phyloP scores from a whole-genome alignment of 2,888 invertebrate genomes.

The Rosalia funebris region DNA sequence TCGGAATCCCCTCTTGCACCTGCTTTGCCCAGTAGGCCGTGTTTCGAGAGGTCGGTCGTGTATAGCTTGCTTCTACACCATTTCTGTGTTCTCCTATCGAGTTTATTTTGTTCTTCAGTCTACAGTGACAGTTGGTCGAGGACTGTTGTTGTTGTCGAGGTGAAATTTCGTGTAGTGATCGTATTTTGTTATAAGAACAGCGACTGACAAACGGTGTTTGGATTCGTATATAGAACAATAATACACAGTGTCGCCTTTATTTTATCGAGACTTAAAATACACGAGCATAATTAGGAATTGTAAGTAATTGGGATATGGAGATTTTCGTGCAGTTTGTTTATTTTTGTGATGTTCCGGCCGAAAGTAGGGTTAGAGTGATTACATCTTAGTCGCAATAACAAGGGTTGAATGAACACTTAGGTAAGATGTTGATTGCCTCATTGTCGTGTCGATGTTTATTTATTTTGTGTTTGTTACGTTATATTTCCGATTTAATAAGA shows the following conservation, averaged over 20 bases:
- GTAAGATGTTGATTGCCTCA: neutral
- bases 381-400: neutral
- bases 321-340: conserved; percentile 9
- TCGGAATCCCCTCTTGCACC: conserved; percentile 28
- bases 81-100: conserved; percentile 24
- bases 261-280: conserved; percentile 2
- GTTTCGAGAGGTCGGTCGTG: conserved; percentile 23
- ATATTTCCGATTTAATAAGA: neutral
- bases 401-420: neutral
- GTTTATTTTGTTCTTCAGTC: conserved; percentile 24
- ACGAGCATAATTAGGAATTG: neutral
- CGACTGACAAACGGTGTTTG: neutral
- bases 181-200: neutral
- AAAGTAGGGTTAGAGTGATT: conserved; percentile 12
- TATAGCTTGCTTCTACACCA: conserved; percentile 21
- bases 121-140: conserved; percentile 13
- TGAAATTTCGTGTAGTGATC: conserved; percentile 14
- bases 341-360: neutral
- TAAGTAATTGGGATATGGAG: neutral
- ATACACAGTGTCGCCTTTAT: neutral
- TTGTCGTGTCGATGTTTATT: neutral
- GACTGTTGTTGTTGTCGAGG: conserved; percentile 6
- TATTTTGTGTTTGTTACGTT: neutral
- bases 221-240: neutral
- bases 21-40: conserved; percentile 25